phyloP scores from a whole-genome alignment of 2,888 invertebrate species.

The Cryptus armator region DNA sequence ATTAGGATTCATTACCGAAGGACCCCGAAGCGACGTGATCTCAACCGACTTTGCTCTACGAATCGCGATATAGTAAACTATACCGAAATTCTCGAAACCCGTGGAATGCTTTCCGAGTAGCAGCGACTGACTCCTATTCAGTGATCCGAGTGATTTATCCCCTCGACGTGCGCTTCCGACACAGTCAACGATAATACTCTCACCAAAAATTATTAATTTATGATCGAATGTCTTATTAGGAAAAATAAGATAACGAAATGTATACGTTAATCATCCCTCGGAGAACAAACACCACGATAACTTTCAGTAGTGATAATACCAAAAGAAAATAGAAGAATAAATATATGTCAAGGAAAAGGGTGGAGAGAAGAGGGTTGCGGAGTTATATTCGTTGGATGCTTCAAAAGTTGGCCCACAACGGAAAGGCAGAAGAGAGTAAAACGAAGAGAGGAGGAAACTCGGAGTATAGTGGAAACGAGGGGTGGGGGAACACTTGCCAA shows the following conservation, averaged over 20 bases:
- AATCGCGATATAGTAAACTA: conserved; percentile 14
- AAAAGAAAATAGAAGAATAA: conserved; percentile 6
- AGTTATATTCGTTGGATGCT: conserved; percentile 17
- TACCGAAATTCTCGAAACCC: conserved; percentile 37
- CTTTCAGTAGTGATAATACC: not conserved
- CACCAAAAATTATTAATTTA: conserved; percentile 14
- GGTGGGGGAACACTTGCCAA: conserved; percentile 60
- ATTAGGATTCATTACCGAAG: conserved; percentile 68
- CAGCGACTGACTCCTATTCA: conserved; percentile 31
- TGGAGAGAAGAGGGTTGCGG: not conserved
- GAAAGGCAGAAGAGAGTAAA: conserved; percentile 6
- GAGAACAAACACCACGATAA: not conserved
- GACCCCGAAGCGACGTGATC: conserved; percentile 48
- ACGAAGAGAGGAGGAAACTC: not conserved
- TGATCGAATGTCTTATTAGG: not conserved
- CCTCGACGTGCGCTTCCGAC: not conserved
- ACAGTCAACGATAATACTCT: not conserved
- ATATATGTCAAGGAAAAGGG: not conserved
- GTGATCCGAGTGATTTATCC: conserved; percentile 51
- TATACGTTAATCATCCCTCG: not conserved
- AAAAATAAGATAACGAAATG: not conserved
- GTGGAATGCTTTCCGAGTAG: conserved; percentile 35
- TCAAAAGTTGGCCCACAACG: conserved; percentile 31
- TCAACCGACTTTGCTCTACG: conserved; percentile 30
- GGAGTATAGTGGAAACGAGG: conserved; percentile 15